These are phyloP conservation scores for Dioctria linearis DNA, from an alignment of 2,888 invertebrate genomes.

Conservation along the genomic window DNA sequence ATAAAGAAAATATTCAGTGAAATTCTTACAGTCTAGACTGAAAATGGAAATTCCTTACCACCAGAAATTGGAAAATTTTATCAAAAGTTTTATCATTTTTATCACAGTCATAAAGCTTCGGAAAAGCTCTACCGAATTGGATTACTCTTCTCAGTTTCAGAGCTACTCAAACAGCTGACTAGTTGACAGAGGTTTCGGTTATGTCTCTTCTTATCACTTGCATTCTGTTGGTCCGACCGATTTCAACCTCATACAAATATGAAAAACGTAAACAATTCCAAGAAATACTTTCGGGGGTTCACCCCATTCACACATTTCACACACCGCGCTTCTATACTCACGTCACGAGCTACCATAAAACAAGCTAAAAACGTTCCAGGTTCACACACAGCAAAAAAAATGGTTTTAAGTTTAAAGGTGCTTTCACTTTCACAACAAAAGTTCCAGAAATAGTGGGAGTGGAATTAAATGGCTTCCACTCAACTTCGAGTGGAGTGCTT, in stretches of 20 bases:
- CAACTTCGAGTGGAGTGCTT: slow-evolving; percentile 1
- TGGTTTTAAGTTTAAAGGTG: background rate
- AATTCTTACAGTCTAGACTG: background rate
- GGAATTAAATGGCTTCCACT: no score
- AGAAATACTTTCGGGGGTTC: background rate
- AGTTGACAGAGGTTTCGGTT: background rate
- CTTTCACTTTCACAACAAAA: slow-evolving; percentile 15
- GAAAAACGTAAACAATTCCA: background rate
- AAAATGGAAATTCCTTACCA: background rate
- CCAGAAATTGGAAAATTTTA: background rate
- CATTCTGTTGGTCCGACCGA: no score
- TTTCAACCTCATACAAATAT: background rate
- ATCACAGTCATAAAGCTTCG: background rate
- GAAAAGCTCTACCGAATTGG: background rate
- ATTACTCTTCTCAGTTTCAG: no score
- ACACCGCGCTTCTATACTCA: no score
- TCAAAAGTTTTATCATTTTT: background rate
- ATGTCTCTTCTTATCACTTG: background rate
- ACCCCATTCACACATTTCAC: no score
- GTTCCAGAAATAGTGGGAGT: no score
- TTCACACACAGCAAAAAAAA: background rate
- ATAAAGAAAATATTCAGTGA: background rate
- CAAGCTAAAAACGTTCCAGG: background rate
- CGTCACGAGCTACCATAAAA: no score
- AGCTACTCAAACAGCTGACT: background rate